phyloP scores from a whole-genome alignment of 35 echinoderm and acorn worm species.

The Patiria miniata region DNA sequence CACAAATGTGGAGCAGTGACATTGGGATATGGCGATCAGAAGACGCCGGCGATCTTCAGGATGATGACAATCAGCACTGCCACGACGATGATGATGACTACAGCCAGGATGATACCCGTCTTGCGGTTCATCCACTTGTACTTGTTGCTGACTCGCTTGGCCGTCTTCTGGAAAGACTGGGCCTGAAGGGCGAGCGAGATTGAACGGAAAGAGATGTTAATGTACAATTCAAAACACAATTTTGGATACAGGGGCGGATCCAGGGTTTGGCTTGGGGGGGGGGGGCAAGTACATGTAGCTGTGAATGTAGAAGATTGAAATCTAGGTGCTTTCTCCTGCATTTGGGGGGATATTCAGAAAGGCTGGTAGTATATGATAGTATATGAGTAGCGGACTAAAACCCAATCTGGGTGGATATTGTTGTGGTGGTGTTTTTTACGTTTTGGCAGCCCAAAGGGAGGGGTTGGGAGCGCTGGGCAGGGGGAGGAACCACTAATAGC shows the following conservation, averaged over 20 bases:
- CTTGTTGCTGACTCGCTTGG: slow-evolving; percentile 54
- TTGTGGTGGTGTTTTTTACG: no score
- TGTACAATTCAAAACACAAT: no score
- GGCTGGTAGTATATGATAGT: no score
- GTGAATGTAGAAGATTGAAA: neutral
- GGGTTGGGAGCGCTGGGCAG: no score
- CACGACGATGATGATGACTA: slow-evolving; percentile 57
- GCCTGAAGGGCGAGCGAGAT: slow-evolving; percentile 72
- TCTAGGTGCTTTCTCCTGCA: no score
- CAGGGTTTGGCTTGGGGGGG: neutral
- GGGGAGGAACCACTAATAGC: no score
- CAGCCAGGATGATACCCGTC: slow-evolving; percentile 35
- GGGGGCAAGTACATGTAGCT: neutral
- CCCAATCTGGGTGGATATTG: no score
- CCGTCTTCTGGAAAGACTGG: slow-evolving; percentile 78
- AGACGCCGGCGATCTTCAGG: slow-evolving; percentile 55
- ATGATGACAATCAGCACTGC: slow-evolving; percentile 61
- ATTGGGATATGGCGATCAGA: slow-evolving; percentile 10
- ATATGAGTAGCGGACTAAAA: no score
- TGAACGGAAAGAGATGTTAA: no score
- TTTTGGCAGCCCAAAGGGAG: no score
- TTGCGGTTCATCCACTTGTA: slow-evolving; percentile 76
- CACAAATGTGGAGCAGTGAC: no score
- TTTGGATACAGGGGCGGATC: neutral
- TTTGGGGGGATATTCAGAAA: no score